phyloP scores from a whole-genome alignment of 2,797 vertebrate species.

The Phalanger gymnotis region DNA sequence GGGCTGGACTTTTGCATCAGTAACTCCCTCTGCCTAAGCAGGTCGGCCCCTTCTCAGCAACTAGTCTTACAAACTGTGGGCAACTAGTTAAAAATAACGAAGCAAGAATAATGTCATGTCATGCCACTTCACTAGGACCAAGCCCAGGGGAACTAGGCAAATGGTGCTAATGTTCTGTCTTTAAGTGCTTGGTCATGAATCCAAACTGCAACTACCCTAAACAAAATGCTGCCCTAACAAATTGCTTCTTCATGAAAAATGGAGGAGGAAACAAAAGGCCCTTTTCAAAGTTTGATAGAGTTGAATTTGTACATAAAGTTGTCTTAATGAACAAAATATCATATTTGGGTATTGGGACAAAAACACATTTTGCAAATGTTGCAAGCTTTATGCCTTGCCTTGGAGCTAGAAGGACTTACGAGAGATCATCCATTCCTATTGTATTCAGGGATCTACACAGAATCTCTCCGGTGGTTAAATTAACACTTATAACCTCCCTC shows the following conservation, averaged over 20 bases:
- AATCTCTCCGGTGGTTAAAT: neutral
- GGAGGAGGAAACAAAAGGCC: neutral
- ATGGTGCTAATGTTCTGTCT: neutral
- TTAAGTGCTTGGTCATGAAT: neutral
- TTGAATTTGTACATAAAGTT: neutral
- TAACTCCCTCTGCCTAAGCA: neutral
- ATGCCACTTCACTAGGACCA: neutral
- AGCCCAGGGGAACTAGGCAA: neutral
- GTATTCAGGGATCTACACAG: neutral
- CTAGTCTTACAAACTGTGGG: neutral
- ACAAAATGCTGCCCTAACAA: neutral
- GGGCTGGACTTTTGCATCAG: neutral
- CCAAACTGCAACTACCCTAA: fast-evolving
- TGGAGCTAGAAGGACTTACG: neutral
- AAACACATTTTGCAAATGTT: neutral
- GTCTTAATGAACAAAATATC: neutral
- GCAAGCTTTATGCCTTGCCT: neutral
- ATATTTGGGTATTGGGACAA: neutral
- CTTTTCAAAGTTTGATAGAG: neutral
- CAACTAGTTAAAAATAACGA: neutral
- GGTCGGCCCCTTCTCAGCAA: neutral
- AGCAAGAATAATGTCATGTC: neutral
- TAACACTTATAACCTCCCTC: too few relatives aligned
- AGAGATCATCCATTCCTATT: neutral
- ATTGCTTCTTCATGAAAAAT: neutral